phyloP scores from a whole-genome alignment of 92 coral and sea anemone species.

The Phenganax stokvisi region DNA sequence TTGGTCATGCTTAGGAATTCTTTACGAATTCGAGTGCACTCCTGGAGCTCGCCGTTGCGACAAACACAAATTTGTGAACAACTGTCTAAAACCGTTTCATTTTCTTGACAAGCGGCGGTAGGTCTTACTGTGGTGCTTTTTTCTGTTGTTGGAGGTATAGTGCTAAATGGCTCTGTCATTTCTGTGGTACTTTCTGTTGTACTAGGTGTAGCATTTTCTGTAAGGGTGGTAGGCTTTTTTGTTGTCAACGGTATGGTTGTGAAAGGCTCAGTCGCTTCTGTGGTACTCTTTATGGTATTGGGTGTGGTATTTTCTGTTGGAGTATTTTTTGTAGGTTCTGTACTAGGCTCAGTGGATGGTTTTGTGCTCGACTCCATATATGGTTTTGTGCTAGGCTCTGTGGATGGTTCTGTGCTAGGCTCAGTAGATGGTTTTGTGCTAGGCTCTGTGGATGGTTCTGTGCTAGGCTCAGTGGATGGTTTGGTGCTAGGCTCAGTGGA shows the following conservation, averaged over 20 bases:
- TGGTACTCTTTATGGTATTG: not conserved
- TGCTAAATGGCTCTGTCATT: not conserved
- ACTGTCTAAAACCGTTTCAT: not conserved
- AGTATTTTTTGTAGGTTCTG: not conserved
- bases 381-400: not conserved
- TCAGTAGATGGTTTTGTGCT: too few relatives aligned
- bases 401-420: not conserved
- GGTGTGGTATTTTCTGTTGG: not conserved
- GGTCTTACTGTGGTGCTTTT: not conserved
- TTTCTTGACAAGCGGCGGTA: not conserved
- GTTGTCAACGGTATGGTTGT: not conserved
- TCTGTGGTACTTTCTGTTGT: not conserved
- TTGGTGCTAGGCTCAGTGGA: too few relatives aligned
- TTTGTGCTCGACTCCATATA: not conserved
- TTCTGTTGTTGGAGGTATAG: not conserved
- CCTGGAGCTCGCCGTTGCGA: not conserved
- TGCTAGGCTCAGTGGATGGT: too few relatives aligned
- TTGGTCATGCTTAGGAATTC: slow-evolving; percentile 4
- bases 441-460: too few relatives aligned
- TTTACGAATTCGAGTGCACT: slow-evolving; percentile 5
- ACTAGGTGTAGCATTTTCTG: not conserved
- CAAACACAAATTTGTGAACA: slow-evolving; percentile 6
- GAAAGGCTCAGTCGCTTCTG: not conserved
- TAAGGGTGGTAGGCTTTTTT: not conserved
- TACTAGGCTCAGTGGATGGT: not conserved